Evolutionary conservation across 2,113 vertebrate genomes (phyloP).

Genomic region (Ornithorhynchus anatinus): DNA sequence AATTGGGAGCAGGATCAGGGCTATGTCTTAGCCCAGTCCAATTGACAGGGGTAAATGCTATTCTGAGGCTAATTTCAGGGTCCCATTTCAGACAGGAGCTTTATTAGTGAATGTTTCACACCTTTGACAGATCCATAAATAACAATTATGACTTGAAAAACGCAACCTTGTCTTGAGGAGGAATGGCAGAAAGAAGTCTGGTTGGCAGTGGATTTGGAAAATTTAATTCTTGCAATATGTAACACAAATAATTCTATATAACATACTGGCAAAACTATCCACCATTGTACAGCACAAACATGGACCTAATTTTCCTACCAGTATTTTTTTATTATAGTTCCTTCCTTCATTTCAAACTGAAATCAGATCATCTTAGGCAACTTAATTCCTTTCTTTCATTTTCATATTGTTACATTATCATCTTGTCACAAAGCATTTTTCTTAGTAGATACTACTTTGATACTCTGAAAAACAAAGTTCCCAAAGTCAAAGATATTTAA

Average conservation of each 20-base stretch:
- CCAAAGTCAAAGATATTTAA: too few relatives aligned
- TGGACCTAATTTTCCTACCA: slow-evolving; percentile 8
- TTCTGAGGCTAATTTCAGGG: slow-evolving; percentile 3
- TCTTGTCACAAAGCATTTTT: too few relatives aligned
- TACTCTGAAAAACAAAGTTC: too few relatives aligned
- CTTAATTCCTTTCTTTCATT: too few relatives aligned
- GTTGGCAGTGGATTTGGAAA: slow-evolving; percentile 17
- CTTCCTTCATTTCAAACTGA: slow-evolving; percentile 14
- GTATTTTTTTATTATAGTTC: slow-evolving; percentile 17
- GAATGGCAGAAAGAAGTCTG: too few relatives aligned
- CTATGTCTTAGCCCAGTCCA: not conserved
- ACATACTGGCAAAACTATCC: not conserved
- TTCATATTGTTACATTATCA: too few relatives aligned
- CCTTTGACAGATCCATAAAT: slow-evolving; percentile 55
- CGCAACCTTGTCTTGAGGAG: not conserved
- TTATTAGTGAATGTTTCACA: slow-evolving; percentile 48
- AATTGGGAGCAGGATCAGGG: slow-evolving; percentile 5
- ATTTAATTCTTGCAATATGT: not conserved
- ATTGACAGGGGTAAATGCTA: not conserved
- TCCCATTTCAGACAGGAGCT: slow-evolving; percentile 29
- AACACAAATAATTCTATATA: not conserved
- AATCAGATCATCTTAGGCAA: too few relatives aligned
- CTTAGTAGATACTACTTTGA: too few relatives aligned
- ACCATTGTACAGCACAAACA: not conserved
- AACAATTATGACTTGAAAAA: slow-evolving; percentile 34